Evolutionary conservation across 2,113 vertebrate species (phyloP).

Genomic region (Condylura cristata): DNA sequence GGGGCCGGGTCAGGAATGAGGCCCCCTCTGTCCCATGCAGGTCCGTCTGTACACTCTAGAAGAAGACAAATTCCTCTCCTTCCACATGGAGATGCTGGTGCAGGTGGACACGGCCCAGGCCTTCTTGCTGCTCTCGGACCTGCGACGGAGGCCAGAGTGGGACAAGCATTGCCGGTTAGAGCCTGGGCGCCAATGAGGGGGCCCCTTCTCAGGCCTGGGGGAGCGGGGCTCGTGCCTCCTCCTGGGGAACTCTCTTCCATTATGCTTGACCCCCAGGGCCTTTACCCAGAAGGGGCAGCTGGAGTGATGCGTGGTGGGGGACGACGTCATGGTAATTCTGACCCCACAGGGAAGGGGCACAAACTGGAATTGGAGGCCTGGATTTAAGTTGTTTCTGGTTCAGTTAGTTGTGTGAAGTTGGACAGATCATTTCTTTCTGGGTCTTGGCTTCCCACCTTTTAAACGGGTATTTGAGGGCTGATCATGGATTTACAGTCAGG

Average conservation of each 20-base stretch:
- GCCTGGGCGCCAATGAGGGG: neutral
- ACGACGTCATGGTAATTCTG: neutral
- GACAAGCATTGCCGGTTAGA: slow-evolving; percentile 94
- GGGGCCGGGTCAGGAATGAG: neutral
- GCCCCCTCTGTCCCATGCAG: slow-evolving; percentile 75
- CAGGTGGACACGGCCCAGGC: slow-evolving; percentile 85
- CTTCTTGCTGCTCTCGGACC: slow-evolving; percentile 93
- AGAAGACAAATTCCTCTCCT: slow-evolving; percentile 94
- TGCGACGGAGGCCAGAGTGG: slow-evolving; percentile 92
- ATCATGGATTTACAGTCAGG: neutral
- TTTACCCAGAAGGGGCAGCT: neutral
- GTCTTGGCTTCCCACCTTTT: neutral
- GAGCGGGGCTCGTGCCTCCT: neutral
- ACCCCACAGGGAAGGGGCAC: neutral
- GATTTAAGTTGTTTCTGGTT: neutral
- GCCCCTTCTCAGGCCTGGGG: neutral
- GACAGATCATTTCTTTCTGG: neutral
- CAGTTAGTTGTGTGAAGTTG: neutral
- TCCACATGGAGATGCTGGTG: slow-evolving; percentile 92
- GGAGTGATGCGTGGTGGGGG: neutral
- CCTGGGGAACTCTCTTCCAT: neutral
- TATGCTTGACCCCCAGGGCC: neutral
- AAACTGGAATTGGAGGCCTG: neutral
- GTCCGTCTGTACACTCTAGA: slow-evolving; percentile 94
- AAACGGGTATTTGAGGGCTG: neutral